Percentiles rank a stretch among this genome's conserved stretches.
phyloP scores from a whole-genome alignment of 2,797 vertebrate genomes.

The Okamejei kenojei region DNA sequence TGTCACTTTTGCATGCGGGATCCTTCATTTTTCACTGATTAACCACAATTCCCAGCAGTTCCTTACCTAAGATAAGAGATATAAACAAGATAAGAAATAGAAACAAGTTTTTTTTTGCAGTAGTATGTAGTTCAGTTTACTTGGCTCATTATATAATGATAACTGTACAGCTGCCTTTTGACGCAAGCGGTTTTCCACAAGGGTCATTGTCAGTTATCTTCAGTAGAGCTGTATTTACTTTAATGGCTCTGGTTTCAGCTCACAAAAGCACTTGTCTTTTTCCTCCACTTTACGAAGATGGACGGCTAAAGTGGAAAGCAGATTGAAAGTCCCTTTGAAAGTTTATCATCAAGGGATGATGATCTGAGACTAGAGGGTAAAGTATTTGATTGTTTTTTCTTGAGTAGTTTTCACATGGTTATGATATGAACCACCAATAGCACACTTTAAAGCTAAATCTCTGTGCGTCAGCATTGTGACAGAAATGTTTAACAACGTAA shows the following conservation, averaged over 20 bases:
- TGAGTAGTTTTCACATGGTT: not conserved
- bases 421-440: not conserved
- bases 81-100: not conserved
- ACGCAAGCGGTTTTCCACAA: not conserved
- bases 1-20: not conserved
- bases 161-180: not conserved
- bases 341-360: not conserved
- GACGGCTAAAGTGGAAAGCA: conserved; percentile 12
- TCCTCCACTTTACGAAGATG: conserved; percentile 5
- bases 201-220: not conserved
- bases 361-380: not conserved
- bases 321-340: not conserved
- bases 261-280: not conserved
- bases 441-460: not conserved
- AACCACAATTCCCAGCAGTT: not conserved
- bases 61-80: not conserved
- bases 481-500: too few species aligned
- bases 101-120: not conserved
- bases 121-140: not conserved
- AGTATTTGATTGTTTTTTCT: conserved; percentile 14
- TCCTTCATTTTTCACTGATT: not conserved
- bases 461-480: too few species aligned
- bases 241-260: conserved; percentile 5
- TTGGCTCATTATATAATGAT: not conserved
- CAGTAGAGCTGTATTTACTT: not conserved